Evolutionary conservation across 2,888 invertebrate genomes (phyloP).

Genomic region (Piscicola geometra): DNA sequence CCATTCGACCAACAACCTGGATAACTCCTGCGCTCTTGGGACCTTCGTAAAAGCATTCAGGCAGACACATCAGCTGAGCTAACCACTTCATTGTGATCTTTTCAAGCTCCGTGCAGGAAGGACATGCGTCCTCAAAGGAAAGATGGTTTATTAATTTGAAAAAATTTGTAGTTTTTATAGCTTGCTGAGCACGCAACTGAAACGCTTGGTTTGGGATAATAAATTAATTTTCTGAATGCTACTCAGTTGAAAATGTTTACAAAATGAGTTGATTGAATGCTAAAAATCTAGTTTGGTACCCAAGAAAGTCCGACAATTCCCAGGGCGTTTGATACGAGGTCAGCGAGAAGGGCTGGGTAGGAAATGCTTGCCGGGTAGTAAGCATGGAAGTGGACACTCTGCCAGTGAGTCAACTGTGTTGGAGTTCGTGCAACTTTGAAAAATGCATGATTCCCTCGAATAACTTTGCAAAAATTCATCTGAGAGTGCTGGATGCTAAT

Average conservation of each 20-base stretch:
- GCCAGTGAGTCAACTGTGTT: constrained; percentile 73
- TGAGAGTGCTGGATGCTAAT: too few relatives aligned
- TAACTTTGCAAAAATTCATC: too few relatives aligned
- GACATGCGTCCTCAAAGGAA: constrained; percentile 68
- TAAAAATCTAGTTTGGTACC: too few relatives aligned
- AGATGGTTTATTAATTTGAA: too few relatives aligned
- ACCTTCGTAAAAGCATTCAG: constrained; percentile 68
- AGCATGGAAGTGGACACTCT: constrained; percentile 86
- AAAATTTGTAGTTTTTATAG: not conserved
- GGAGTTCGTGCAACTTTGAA: too few relatives aligned
- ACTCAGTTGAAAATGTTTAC: not conserved
- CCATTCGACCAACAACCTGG: constrained; percentile 35
- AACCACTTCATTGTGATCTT: constrained; percentile 93
- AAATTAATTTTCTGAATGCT: too few relatives aligned
- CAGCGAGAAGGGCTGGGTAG: constrained; percentile 75
- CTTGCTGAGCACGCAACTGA: too few relatives aligned
- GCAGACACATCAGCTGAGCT: constrained; percentile 83
- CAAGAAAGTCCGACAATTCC: constrained; percentile 83
- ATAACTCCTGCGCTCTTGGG: constrained; percentile 48
- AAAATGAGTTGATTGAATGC: constrained; percentile 48
- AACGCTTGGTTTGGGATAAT: too few relatives aligned
- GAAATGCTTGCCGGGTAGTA: constrained; percentile 68
- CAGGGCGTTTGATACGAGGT: constrained; percentile 76
- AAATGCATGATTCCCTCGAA: too few relatives aligned
- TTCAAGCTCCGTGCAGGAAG: constrained; percentile 90